Percentiles rank a stretch among this genome's conserved stretches.
Conservation (phyloP, 2,888 invertebrate species). For the Tachina fera region DNA sequence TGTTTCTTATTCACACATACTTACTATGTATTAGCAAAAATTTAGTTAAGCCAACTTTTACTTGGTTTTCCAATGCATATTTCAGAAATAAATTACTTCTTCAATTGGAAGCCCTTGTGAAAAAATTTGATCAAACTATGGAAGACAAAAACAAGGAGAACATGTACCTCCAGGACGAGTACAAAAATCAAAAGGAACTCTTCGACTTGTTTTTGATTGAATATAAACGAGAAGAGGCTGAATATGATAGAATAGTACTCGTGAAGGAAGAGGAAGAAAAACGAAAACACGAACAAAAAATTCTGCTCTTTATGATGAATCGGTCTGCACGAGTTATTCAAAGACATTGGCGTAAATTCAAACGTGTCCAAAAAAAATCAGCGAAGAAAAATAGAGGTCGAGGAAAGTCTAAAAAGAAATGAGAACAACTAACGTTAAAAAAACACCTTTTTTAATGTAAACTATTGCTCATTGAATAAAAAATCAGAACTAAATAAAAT, state of each 20-base stretch:
- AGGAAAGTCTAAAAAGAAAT: conserved; percentile 72
- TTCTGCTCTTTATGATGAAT: conserved; percentile 79
- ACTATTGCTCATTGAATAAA: conserved; percentile 32
- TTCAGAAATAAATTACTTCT: conserved; percentile 78
- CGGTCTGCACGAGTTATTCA: conserved; percentile 80
- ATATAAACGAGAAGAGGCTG: conserved; percentile 75
- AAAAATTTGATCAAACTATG: conserved; percentile 80
- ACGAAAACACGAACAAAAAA: conserved; percentile 76
- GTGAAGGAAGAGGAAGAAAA: conserved; percentile 77
- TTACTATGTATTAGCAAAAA: neutral
- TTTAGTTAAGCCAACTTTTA: neutral
- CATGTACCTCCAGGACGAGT: conserved; percentile 74
- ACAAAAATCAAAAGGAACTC: conserved; percentile 72
- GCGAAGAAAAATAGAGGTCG: conserved; percentile 72
- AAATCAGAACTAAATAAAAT: conserved; percentile 33
- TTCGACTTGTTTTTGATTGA: conserved; percentile 76
- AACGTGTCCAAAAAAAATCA: conserved; percentile 75
- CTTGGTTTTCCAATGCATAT: neutral
- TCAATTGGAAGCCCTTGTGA: conserved; percentile 78
- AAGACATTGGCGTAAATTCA: conserved; percentile 77
- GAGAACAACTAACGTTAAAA: neutral
- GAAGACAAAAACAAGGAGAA: conserved; percentile 78
- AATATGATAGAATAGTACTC: conserved; percentile 77
- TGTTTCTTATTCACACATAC: neutral
- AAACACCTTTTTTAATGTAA: conserved; percentile 1